These are phyloP conservation scores for Stenotaenia linearis DNA, from an alignment of 2,888 invertebrate genomes.

Conservation along the genomic window DNA sequence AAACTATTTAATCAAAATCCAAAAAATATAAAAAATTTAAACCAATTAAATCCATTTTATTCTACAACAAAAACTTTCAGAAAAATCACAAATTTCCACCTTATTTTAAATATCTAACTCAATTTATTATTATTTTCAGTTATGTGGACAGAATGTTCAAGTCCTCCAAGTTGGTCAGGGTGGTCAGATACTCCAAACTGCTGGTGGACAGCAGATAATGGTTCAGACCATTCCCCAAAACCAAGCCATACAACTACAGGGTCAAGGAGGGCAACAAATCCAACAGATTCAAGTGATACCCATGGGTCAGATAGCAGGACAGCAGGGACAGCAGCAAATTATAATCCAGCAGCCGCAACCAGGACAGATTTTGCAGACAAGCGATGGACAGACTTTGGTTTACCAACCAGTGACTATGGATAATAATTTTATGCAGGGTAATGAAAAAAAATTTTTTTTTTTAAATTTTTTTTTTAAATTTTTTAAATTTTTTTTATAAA, in stretches of 20 bases:
- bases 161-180: conserved; percentile 39
- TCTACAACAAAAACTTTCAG: too few species aligned
- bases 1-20: too few species aligned
- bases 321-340: conserved; percentile 51
- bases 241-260: conserved; percentile 53
- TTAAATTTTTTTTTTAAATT: neutral
- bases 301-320: conserved; percentile 45
- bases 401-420: conserved; percentile 71
- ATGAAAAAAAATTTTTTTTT: too few species aligned
- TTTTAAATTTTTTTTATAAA: neutral
- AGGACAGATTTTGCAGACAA: conserved; percentile 74
- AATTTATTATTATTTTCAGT: too few species aligned
- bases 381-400: conserved; percentile 87
- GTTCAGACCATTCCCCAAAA: conserved; percentile 61
- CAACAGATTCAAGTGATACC: conserved; percentile 71
- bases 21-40: too few species aligned
- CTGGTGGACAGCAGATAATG: conserved; percentile 57
- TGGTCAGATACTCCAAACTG: conserved; percentile 38
- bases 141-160: conserved; percentile 52
- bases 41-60: too few species aligned
- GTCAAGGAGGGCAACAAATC: conserved; percentile 58
- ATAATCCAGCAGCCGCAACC: conserved; percentile 52
- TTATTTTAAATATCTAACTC: too few species aligned
- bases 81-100: too few species aligned
- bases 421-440: conserved; percentile 40